phyloP scores from a whole-genome alignment of 1,140 invertebrate species.

The Calycopis cecrops region DNA sequence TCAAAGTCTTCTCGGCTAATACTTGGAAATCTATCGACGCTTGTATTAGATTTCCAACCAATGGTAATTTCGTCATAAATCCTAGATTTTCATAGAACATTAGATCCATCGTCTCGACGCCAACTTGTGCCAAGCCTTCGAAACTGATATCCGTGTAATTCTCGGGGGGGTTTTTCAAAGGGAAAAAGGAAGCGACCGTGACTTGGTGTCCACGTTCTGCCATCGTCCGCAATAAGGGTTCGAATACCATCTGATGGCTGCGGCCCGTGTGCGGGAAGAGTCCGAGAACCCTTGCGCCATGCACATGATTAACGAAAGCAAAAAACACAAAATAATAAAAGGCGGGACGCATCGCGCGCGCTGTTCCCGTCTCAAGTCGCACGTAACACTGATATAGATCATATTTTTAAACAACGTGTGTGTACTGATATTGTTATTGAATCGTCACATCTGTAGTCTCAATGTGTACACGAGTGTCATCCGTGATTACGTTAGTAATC shows the following conservation, averaged over 20 bases:
- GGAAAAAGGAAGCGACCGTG: conserved; percentile 78
- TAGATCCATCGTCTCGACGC: conserved; percentile 43
- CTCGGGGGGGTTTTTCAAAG: conserved; percentile 36
- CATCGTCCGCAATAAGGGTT: conserved; percentile 77
- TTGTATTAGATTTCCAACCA: conserved; percentile 30
- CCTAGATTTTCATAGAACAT: conserved; percentile 33
- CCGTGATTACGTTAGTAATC: no score
- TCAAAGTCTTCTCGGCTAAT: conserved; percentile 37
- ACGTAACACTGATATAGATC: background rate
- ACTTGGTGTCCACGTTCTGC: conserved; percentile 78
- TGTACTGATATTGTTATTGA: no score
- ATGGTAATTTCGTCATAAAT: conserved; percentile 24
- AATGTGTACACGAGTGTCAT: no score
- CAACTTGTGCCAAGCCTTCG: conserved; percentile 36
- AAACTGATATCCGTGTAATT: conserved; percentile 54
- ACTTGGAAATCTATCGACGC: conserved; percentile 30
- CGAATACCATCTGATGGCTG: conserved; percentile 82
- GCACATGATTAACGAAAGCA: conserved; percentile 7
- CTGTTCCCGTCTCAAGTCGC: background rate
- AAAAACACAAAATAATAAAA: background rate
- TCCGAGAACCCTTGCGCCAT: conserved; percentile 72
- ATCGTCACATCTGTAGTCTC: no score
- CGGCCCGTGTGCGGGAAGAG: conserved; percentile 79
- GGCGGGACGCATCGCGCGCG: conserved; percentile 2
- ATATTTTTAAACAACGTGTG: no score